Conservation (phyloP, 1,140 invertebrate genomes). For the Eulimnadia texana region DNA sequence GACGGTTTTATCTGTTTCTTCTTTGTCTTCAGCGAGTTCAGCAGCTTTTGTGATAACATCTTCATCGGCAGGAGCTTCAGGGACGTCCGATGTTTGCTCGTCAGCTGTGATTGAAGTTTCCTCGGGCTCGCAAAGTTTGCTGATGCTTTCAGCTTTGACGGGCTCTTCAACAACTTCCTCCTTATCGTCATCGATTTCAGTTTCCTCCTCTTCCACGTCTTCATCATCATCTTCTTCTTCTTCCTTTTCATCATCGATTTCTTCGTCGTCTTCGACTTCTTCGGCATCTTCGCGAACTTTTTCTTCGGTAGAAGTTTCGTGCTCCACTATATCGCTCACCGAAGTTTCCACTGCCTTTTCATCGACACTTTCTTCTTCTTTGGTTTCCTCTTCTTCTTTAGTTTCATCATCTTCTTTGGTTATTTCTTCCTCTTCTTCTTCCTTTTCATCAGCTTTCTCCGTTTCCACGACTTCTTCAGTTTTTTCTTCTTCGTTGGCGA, state of each 20-base stretch:
- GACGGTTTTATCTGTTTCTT: background rate
- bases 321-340: conserved; percentile 4
- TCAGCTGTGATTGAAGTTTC: background rate
- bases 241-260: conserved; percentile 11
- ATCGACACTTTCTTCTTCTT: conserved; percentile 9
- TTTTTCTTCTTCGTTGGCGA: conserved; percentile 9
- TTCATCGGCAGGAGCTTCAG: too few species aligned
- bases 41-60: background rate
- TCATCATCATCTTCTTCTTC: conserved; percentile 12
- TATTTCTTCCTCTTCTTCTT: conserved; percentile 3
- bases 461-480: background rate
- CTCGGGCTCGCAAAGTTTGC: background rate
- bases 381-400: conserved; percentile 1
- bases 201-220: conserved; percentile 12
- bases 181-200: conserved; percentile 10
- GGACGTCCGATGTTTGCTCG: background rate
- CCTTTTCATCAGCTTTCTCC: conserved; percentile 2
- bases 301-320: conserved; percentile 7
- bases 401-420: conserved; percentile 3
- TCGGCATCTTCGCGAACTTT: conserved; percentile 8
- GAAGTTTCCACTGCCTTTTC: conserved; percentile 2
- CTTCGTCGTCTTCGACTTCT: conserved; percentile 9
- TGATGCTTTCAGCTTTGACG: background rate
- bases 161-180: background rate
- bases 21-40: background rate